Percentiles rank a stretch among this genome's conserved stretches.
These are phyloP conservation scores for Lasioglossum leucozonium DNA, from an alignment of 2,888 invertebrate genomes.

Conservation along the genomic window DNA sequence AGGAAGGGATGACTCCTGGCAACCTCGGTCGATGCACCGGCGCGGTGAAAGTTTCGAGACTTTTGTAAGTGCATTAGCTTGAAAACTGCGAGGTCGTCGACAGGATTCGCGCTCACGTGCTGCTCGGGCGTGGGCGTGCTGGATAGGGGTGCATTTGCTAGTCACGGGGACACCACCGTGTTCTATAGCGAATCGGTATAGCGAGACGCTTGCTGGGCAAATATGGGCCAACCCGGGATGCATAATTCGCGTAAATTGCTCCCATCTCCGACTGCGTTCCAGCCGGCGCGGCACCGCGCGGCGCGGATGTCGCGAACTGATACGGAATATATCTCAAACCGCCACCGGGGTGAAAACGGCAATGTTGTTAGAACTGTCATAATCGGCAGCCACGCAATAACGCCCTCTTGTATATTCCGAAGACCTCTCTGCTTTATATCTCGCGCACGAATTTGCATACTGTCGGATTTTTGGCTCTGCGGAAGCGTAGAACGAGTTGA, in stretches of 20 bases:
- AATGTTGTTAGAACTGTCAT: neutral
- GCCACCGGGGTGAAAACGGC: neutral
- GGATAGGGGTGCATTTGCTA: neutral
- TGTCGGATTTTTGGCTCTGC: neutral
- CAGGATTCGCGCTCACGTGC: slow-evolving; percentile 24
- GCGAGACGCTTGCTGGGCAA: slow-evolving; percentile 32
- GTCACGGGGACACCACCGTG: neutral
- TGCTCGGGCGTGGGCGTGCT: neutral
- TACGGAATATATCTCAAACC: neutral
- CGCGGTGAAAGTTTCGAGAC: slow-evolving; percentile 59
- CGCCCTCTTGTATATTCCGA: neutral
- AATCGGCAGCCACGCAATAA: neutral
- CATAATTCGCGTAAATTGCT: slow-evolving; percentile 65
- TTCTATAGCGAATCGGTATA: neutral
- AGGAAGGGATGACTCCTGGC: slow-evolving; percentile 3
- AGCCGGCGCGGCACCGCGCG: neutral
- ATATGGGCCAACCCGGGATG: slow-evolving; percentile 47
- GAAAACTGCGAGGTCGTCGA: slow-evolving; percentile 27
- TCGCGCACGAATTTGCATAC: neutral
- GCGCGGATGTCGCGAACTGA: neutral
- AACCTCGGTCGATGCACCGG: slow-evolving; percentile 18
- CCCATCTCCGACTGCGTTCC: slow-evolving; percentile 48
- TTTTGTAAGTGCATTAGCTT: slow-evolving; percentile 67
- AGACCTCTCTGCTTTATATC: neutral
- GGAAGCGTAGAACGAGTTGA: neutral